These are phyloP conservation scores for Torymus aiolomorphi DNA, from an alignment of 2,888 invertebrate genomes.

Conservation along the genomic window DNA sequence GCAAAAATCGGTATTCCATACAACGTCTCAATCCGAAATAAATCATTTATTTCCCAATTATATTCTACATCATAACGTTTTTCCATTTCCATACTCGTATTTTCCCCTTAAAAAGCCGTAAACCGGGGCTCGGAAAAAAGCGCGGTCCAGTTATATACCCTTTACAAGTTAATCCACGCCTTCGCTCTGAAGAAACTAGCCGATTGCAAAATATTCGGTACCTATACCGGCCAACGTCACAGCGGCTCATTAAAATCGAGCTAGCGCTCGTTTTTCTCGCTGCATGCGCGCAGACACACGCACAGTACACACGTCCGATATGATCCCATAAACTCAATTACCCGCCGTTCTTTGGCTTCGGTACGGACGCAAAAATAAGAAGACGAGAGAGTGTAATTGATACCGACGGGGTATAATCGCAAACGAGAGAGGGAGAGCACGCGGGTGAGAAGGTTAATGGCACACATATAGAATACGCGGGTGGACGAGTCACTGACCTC, in stretches of 20 bases:
- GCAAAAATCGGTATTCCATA: too few relatives aligned
- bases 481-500: constrained; percentile 5
- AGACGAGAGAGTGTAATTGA: constrained; percentile 20
- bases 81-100: background rate
- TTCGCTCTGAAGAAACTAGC: background rate
- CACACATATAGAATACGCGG: background rate
- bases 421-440: too few relatives aligned
- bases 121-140: background rate
- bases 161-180: background rate
- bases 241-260: constrained; percentile 1
- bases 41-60: constrained; percentile 3
- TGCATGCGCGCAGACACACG: background rate
- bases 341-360: constrained; percentile 38
- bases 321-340: constrained; percentile 41
- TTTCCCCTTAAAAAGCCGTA: background rate
- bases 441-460: constrained; percentile 43
- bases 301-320: background rate
- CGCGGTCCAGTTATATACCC: background rate
- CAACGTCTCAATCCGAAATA: background rate
- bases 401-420: constrained; percentile 18
- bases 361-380: too few relatives aligned
- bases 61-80: background rate
- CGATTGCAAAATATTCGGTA: background rate
- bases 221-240: too few relatives aligned
- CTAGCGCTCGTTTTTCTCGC: background rate